These are phyloP conservation scores for Sebastes steindachneri DNA, from an alignment of 2,797 vertebrate genomes.

Conservation along the genomic window DNA sequence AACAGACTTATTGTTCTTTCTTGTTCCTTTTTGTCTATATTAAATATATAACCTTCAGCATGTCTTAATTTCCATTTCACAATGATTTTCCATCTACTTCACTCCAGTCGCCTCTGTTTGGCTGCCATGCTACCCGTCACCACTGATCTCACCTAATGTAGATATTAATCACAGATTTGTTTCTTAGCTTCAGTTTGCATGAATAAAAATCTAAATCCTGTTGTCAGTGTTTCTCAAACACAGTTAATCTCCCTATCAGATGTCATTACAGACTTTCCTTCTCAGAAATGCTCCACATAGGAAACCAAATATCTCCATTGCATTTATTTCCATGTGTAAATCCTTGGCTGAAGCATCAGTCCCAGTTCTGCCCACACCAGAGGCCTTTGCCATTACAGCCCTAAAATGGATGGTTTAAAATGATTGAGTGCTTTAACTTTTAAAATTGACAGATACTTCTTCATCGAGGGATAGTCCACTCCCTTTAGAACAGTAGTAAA, in stretches of 20 bases:
- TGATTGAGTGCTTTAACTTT: conserved; percentile 15
- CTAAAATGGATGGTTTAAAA: conserved; percentile 29
- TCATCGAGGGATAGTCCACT: not conserved
- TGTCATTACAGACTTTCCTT: conserved; percentile 34
- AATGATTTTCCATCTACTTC: not conserved
- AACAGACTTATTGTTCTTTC: not conserved
- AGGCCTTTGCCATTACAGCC: not conserved
- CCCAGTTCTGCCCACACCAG: conserved; percentile 2
- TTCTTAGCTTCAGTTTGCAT: conserved; percentile 10
- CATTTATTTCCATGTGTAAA: conserved; percentile 49
- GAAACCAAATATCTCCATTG: conserved; percentile 30
- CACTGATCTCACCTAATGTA: conserved; percentile 33
- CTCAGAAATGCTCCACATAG: conserved; percentile 25
- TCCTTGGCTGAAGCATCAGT: conserved; percentile 17
- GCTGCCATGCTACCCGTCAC: not conserved
- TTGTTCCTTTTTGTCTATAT: not conserved
- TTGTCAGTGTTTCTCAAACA: conserved; percentile 25
- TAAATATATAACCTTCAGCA: not conserved
- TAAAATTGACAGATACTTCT: conserved; percentile 12
- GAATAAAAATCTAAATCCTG: conserved; percentile 19
- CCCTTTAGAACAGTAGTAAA: not conserved
- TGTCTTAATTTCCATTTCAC: conserved; percentile 7
- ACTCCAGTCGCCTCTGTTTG: conserved; percentile 13
- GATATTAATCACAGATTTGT: conserved; percentile 18
- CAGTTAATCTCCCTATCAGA: conserved; percentile 27